Percentiles rank a stretch among this genome's conserved stretches.
Conservation (phyloP, 2,888 invertebrate species). For the Pristionchus maxplancki region DNA sequence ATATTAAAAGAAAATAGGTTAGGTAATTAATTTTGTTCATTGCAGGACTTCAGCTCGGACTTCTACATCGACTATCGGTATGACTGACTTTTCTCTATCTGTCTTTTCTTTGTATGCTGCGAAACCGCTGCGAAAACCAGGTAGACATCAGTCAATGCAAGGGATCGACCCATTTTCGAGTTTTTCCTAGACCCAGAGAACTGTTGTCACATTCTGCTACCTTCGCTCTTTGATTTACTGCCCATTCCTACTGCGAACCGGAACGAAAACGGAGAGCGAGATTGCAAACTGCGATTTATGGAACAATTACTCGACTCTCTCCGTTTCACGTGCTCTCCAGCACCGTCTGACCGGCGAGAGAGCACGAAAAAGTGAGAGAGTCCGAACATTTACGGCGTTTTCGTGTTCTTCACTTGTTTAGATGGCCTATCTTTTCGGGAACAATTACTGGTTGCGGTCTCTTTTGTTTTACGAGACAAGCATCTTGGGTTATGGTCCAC, state of each 20-base stretch:
- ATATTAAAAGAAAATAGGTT: too few relatives aligned
- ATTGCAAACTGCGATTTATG: constrained; percentile 1
- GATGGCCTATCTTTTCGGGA: background rate
- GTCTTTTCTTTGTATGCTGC: background rate
- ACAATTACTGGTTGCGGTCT: background rate
- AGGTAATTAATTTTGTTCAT: too few relatives aligned
- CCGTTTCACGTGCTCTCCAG: background rate
- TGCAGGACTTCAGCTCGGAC: constrained; percentile 55
- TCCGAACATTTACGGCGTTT: background rate
- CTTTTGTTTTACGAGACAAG: background rate
- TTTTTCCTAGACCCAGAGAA: too few relatives aligned
- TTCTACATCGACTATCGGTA: constrained; percentile 62
- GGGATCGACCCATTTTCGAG: background rate
- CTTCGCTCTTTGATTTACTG: background rate
- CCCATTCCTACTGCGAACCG: background rate
- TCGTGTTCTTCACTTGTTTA: background rate
- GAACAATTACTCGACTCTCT: background rate
- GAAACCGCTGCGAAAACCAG: background rate
- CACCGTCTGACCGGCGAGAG: too few relatives aligned
- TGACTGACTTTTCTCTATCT: background rate
- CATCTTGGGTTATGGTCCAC: background rate
- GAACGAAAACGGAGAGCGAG: background rate
- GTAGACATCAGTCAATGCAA: background rate
- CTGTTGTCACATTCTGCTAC: background rate
- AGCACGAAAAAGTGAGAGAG: background rate